phyloP scores from a whole-genome alignment of 2,888 invertebrate genomes.

The Mystacides longicornis region DNA sequence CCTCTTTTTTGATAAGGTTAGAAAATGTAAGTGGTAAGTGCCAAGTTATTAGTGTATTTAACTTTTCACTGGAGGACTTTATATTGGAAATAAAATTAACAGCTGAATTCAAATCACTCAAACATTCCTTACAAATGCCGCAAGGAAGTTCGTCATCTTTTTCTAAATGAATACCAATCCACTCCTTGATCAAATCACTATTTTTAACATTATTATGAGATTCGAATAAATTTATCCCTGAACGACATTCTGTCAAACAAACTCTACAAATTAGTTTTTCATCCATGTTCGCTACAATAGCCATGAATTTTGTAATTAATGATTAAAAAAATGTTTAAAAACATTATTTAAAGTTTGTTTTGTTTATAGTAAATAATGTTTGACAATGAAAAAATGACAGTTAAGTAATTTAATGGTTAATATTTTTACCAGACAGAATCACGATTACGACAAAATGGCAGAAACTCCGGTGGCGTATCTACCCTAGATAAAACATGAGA shows the following conservation, averaged over 20 bases:
- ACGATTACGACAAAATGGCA: no score
- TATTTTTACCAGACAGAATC: no score
- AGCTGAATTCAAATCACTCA: background rate
- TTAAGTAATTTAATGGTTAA: no score
- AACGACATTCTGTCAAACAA: background rate
- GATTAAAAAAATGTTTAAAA: no score
- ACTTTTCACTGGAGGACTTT: background rate
- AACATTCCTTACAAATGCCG: constrained; percentile 4
- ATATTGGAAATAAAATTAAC: constrained; percentile 7
- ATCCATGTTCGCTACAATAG: no score
- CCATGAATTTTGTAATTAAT: no score
- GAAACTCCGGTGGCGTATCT: no score
- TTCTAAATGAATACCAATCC: background rate
- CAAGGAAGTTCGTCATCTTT: background rate
- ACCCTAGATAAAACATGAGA: no score
- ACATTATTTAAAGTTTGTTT: no score
- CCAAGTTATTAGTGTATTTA: constrained; percentile 3
- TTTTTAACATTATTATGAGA: background rate
- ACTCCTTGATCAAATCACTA: constrained; percentile 8
- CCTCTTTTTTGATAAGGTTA: background rate
- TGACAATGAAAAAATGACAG: no score
- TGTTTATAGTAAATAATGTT: no score
- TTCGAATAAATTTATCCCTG: background rate
- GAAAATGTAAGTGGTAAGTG: constrained; percentile 8
- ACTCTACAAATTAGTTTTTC: background rate